Evolutionary conservation across 2,113 vertebrate species (phyloP).

Genomic region (Telmatochromis sp.): DNA sequence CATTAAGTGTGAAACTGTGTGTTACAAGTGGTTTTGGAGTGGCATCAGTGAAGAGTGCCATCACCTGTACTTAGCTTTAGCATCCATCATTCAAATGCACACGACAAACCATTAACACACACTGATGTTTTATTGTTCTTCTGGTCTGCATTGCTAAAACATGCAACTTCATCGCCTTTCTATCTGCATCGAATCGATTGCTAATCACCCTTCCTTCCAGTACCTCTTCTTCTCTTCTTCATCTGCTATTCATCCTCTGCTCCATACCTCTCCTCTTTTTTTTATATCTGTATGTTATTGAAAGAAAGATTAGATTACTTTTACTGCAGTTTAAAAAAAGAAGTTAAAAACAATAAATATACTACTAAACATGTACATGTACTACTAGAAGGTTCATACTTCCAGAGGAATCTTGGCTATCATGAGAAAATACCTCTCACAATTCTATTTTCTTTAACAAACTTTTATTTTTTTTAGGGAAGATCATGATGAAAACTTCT

Average conservation of each 20-base stretch:
- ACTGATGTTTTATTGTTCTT: slow-evolving; percentile 3
- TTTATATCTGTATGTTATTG: not conserved
- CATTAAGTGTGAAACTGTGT: slow-evolving; percentile 22
- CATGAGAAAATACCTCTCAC: not conserved
- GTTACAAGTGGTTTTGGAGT: slow-evolving; percentile 48
- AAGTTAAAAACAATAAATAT: not conserved
- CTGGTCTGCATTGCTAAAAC: not conserved
- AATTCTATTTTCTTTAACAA: not conserved
- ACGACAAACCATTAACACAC: not conserved
- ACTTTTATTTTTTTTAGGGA: not conserved
- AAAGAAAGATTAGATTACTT: not conserved
- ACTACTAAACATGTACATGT: not conserved
- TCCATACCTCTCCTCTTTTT: not conserved
- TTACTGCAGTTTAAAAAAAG: not conserved
- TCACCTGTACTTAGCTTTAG: slow-evolving; percentile 31
- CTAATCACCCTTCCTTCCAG: not conserved
- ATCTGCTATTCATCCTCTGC: not conserved
- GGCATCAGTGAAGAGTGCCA: slow-evolving; percentile 38
- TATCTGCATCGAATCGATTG: not conserved
- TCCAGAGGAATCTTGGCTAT: not conserved
- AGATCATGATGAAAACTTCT: not conserved
- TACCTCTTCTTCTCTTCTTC: not conserved
- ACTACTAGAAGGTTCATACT: not conserved
- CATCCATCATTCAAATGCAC: not conserved
- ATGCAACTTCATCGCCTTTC: not conserved